These are phyloP conservation scores for Rhingia campestris DNA, from an alignment of 2,888 invertebrate species.

Conservation along the genomic window DNA sequence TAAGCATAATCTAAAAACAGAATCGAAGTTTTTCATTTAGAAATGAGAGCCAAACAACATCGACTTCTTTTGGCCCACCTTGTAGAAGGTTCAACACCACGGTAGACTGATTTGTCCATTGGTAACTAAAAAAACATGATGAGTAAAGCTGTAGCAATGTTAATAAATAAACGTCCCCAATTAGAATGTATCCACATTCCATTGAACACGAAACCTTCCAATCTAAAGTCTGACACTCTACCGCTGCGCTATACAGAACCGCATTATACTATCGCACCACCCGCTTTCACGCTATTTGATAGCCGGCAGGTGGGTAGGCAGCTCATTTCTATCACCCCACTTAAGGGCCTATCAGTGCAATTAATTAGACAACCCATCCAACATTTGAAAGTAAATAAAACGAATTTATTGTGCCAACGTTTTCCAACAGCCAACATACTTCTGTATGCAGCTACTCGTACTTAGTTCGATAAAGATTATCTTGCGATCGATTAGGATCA, in stretches of 20 bases:
- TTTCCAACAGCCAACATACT: background rate
- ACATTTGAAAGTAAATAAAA: background rate
- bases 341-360: conserved; percentile 9
- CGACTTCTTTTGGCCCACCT: no score
- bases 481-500: conserved; percentile 24
- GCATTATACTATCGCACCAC: background rate
- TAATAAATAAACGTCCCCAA: no score
- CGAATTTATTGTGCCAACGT: background rate
- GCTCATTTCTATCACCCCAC: conserved; percentile 13
- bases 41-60: no score
- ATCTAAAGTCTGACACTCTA: conserved; percentile 73
- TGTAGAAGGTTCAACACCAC: no score
- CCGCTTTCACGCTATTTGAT: background rate
- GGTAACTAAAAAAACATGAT: no score
- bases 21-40: no score
- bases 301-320: conserved; percentile 4
- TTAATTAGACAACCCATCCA: conserved; percentile 4
- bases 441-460: background rate
- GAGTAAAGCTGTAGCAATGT: no score
- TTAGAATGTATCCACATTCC: no score
- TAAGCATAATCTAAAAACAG: no score
- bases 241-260: conserved; percentile 73
- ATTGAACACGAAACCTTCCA: conserved; percentile 73
- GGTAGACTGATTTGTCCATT: no score
- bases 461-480: background rate